Percentiles rank a stretch among this genome's conserved stretches.
Conservation (phyloP, 2,113 vertebrate species). For the Octodon degus region DNA sequence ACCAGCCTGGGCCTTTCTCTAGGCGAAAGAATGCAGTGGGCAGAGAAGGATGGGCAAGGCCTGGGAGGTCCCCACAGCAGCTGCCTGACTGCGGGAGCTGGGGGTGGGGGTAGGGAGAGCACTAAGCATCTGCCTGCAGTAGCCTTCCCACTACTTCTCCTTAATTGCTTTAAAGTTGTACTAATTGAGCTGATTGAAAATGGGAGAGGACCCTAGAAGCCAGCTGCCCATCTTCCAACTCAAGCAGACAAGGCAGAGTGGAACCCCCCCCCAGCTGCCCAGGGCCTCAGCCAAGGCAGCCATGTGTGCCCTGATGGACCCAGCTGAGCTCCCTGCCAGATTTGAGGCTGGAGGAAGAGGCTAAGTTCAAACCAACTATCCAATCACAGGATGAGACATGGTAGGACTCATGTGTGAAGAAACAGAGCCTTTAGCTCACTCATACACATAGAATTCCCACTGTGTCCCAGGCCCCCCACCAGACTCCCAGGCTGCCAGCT, state of each 20-base stretch:
- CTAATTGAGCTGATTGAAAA: slow-evolving; percentile 86
- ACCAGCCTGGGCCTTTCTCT: not conserved
- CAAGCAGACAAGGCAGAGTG: not conserved
- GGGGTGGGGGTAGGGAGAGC: not conserved
- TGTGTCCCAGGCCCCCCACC: rapidly evolving
- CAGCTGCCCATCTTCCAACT: not conserved
- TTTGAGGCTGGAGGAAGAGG: not conserved
- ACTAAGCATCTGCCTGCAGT: not conserved
- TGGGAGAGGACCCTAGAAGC: slow-evolving; percentile 56
- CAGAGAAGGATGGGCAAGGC: not conserved
- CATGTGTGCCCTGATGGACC: not conserved
- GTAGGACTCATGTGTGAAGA: not conserved
- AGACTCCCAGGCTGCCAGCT: not conserved
- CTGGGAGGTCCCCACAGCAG: not conserved
- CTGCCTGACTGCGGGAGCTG: not conserved
- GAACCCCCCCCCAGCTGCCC: not conserved
- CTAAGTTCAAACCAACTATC: not conserved
- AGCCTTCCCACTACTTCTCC: slow-evolving; percentile 71
- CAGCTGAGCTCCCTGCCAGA: not conserved
- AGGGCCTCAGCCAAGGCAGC: not conserved
- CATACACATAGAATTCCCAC: rapidly evolving
- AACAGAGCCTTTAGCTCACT: not conserved
- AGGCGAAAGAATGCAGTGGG: not conserved
- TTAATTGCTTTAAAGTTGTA: slow-evolving; percentile 86
- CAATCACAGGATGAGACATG: not conserved